These are phyloP conservation scores for Nebria salina DNA, from an alignment of 2,888 invertebrate genomes.

Conservation along the genomic window DNA sequence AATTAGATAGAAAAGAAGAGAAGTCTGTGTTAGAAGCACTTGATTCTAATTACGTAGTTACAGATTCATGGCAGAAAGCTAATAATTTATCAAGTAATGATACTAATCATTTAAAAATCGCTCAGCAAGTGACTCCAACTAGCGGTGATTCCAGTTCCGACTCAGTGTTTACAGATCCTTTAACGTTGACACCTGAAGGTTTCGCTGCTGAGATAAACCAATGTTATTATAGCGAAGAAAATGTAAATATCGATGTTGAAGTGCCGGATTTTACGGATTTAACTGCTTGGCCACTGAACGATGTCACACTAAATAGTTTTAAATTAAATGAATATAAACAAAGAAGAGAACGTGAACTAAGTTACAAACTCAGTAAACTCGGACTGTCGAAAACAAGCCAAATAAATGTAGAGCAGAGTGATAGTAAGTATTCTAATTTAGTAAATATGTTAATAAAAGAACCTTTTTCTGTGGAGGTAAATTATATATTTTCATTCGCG, in stretches of 20 bases:
- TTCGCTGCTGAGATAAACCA: conserved; percentile 70
- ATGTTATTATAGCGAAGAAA: conserved; percentile 72
- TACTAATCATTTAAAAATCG: conserved; percentile 47
- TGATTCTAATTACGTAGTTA: conserved; percentile 50
- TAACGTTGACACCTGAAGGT: conserved; percentile 65
- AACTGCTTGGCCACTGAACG: conserved; percentile 49
- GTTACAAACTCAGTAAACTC: conserved; percentile 59
- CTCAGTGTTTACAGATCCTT: conserved; percentile 79
- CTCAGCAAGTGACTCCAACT: conserved; percentile 59
- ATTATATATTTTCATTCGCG: background rate
- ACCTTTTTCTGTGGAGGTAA: background rate
- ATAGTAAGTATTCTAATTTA: conserved; percentile 51
- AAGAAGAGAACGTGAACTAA: conserved; percentile 55
- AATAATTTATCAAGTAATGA: conserved; percentile 48
- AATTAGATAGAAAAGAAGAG: conserved; percentile 15
- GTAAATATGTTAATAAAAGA: conserved; percentile 6
- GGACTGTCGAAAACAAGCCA: conserved; percentile 61
- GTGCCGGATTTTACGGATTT: conserved; percentile 49
- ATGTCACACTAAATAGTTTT: conserved; percentile 59
- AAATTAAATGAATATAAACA: conserved; percentile 60
- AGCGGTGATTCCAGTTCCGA: conserved; percentile 73
- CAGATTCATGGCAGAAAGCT: conserved; percentile 57
- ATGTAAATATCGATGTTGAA: conserved; percentile 59
- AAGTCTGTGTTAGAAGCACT: background rate
- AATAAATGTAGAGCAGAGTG: conserved; percentile 60